Conservation (phyloP, 2,113 vertebrate genomes). For the Cryptomyrus ogoouensis region DNA sequence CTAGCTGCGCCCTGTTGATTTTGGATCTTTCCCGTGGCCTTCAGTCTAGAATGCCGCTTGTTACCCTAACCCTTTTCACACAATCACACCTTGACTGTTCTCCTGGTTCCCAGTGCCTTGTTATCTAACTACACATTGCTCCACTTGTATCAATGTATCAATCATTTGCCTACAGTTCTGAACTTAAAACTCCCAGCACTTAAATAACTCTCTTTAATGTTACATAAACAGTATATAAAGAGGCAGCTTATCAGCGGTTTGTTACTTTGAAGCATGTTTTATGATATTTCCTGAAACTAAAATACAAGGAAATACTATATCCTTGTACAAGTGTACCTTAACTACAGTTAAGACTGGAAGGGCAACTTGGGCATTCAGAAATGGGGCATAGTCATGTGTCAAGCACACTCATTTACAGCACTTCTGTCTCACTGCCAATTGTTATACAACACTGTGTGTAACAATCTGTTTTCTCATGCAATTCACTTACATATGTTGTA, state of each 20-base stretch:
- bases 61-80: background rate
- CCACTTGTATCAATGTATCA: background rate
- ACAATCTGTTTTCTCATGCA: background rate
- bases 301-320: background rate
- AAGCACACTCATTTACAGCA: background rate
- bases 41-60: background rate
- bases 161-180: background rate
- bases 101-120: background rate
- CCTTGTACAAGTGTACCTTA: background rate
- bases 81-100: background rate
- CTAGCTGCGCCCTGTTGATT: background rate
- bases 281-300: background rate
- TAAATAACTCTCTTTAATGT: background rate
- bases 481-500: background rate
- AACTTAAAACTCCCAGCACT: background rate
- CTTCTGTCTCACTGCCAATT: background rate
- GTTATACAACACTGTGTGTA: background rate
- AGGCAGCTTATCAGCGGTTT: background rate
- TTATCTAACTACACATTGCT: background rate
- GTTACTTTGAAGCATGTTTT: background rate
- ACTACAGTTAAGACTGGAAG: background rate
- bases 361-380: background rate
- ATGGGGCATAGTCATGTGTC: background rate
- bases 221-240: background rate
- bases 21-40: background rate